These are phyloP conservation scores for Andrena praecox DNA, from an alignment of 2,888 invertebrate genomes.

Conservation along the genomic window DNA sequence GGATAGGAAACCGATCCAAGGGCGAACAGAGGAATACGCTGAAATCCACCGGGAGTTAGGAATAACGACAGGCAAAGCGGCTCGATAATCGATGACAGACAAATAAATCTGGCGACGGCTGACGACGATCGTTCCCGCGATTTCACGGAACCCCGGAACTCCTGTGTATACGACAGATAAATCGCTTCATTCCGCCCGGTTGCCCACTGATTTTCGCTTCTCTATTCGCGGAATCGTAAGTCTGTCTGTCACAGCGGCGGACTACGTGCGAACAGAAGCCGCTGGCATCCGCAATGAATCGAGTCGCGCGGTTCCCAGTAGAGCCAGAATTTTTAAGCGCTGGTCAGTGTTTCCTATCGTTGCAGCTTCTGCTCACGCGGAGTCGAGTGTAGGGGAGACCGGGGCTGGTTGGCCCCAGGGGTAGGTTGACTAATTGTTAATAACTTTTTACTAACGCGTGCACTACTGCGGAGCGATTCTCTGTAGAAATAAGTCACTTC, in stretches of 20 bases:
- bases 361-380: not conserved
- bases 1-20: constrained; percentile 18
- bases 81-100: constrained; percentile 54
- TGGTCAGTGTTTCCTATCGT: not conserved
- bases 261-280: not conserved
- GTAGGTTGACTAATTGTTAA: too few species aligned
- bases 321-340: not conserved
- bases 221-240: constrained; percentile 36
- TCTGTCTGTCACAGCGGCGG: not conserved
- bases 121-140: constrained; percentile 37
- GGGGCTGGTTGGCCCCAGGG: too few species aligned
- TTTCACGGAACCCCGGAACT: constrained; percentile 31
- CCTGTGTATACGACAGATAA: constrained; percentile 23
- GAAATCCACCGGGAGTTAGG: not conserved
- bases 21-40: constrained; percentile 2
- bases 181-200: constrained; percentile 19
- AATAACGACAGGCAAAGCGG: constrained; percentile 39
- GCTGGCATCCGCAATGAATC: not conserved
- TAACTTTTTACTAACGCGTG: too few species aligned
- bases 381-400: not conserved
- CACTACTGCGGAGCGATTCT: too few species aligned
- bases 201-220: constrained; percentile 8
- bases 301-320: not conserved
- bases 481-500: too few species aligned
- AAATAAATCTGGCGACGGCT: constrained; percentile 49